Percentiles rank a stretch among this genome's conserved stretches.
phyloP scores from a whole-genome alignment of 2,113 vertebrate species.

The Gymnobelideus leadbeateri region DNA sequence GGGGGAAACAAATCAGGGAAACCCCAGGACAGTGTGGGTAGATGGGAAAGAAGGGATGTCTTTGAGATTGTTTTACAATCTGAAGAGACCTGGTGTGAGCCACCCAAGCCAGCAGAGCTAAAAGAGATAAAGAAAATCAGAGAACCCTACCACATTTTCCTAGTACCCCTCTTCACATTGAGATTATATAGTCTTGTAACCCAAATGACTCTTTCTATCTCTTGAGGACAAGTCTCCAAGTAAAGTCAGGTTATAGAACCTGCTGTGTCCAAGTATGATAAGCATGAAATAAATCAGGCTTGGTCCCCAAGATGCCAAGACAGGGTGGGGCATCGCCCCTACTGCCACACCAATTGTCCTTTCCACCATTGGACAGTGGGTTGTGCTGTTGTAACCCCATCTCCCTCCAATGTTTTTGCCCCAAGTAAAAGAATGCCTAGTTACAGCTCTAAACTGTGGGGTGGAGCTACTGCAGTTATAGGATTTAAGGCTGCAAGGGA shows the following conservation, averaged over 20 bases:
- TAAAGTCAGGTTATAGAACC: neutral
- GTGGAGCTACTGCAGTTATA: neutral
- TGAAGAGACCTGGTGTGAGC: neutral
- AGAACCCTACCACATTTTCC: neutral
- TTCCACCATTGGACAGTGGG: neutral
- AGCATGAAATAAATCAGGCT: neutral
- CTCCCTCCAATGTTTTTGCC: neutral
- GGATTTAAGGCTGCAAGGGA: neutral
- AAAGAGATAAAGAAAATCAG: neutral
- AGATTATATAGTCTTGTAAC: neutral
- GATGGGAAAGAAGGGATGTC: neutral
- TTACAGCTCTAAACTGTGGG: neutral
- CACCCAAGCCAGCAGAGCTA: neutral
- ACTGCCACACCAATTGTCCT: neutral
- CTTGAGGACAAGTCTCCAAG: neutral
- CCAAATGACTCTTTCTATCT: neutral
- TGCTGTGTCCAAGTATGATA: neutral
- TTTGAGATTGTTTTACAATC: neutral
- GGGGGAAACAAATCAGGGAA: neutral
- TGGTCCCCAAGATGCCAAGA: neutral
- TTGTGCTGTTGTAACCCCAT: neutral
- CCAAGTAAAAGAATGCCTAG: neutral
- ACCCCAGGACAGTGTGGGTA: neutral
- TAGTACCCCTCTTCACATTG: neutral
- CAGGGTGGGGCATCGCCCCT: neutral